Base-by-base conservation (phyloP, 1,140 invertebrate genomes). In the Drosophila sturtevanti region DNA sequence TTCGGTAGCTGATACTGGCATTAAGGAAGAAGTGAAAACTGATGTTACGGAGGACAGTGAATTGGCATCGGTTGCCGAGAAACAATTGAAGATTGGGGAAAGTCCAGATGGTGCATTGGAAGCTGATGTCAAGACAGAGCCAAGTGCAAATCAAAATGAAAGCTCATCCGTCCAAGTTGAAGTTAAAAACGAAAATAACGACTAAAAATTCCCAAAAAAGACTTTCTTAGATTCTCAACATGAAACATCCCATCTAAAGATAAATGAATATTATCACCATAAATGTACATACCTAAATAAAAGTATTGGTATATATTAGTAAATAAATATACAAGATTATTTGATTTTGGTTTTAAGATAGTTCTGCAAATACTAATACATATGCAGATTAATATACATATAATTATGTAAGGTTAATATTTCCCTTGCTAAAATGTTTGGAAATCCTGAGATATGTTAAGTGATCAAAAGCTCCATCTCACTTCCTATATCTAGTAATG, bases 111-210 rank as follows among this genome's bases (percentile, higher is more conserved):
- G 31, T 7, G 63, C 41, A 18, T 63, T 31, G 4, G 24, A 35
- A 10, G 62, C 24, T 4, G 44, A 67, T 1, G n/a, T 37, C 27
- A 63, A 55, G 27, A 51, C 4, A 27, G 63, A 72, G 7, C 6
- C 11, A 41, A 54, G 37, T 18, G 58, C 65, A 48, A 61, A 12
- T 12, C 74, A 64, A 10, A 44, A 44, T 0, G 34, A 52, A 27
- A 84, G 21, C 54, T 31, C 62, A 66, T 77, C 82, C 84, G 82
- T 86, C 82, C 82, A 82, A 69, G 63, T 38, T 16, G 82, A 87
- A 52, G 41, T 71, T 12, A 79, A 31, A 31, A 62, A 16, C 44
- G 63, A 79, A 22, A 79, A 73, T 61, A 59, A 58, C n/a, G 70
- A 85, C 24, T 85, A 31, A 63, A 63, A 74, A 72, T 67, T 21